Percentiles rank a stretch among this genome's conserved stretches.
Evolutionary conservation across 2,797 vertebrate species (phyloP).

Genomic region (Spheniscus humboldti): DNA sequence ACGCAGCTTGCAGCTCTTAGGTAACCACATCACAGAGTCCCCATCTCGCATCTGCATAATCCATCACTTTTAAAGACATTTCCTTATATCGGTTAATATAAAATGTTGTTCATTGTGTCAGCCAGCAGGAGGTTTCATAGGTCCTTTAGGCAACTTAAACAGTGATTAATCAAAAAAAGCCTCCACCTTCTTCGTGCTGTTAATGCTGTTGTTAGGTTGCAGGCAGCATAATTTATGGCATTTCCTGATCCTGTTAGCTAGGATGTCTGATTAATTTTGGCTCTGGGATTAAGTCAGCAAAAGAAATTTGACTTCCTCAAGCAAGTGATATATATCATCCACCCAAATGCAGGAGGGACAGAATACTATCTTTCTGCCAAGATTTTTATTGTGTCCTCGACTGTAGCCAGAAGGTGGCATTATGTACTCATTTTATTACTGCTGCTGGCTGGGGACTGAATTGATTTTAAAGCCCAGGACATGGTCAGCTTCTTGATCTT

Average conservation of each 20-base stretch:
- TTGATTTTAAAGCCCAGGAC: background rate
- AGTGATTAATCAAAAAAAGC: slow-evolving; percentile 67
- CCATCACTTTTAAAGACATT: slow-evolving; percentile 55
- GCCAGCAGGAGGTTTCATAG: slow-evolving; percentile 66
- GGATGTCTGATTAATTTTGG: slow-evolving; percentile 71
- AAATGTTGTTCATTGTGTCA: slow-evolving; percentile 64
- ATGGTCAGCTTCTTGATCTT: background rate
- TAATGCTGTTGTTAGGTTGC: slow-evolving; percentile 63
- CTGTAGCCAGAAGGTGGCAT: slow-evolving; percentile 65
- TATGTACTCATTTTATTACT: slow-evolving; percentile 44
- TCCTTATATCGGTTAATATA: slow-evolving; percentile 56
- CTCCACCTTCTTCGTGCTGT: slow-evolving; percentile 54
- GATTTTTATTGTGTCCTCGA: background rate
- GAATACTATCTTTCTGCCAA: background rate
- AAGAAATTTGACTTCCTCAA: slow-evolving; percentile 69
- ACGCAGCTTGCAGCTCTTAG: background rate
- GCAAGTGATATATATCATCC: slow-evolving; percentile 61
- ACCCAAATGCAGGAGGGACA: background rate
- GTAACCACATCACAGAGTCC: slow-evolving; percentile 6
- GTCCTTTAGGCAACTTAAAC: slow-evolving; percentile 71
- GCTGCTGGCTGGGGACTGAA: background rate
- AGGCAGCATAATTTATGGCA: slow-evolving; percentile 64
- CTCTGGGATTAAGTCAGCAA: slow-evolving; percentile 72
- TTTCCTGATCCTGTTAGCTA: slow-evolving; percentile 66
- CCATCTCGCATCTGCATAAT: slow-evolving; percentile 17